phyloP scores from a whole-genome alignment of 1,140 invertebrate species.

The Caerostris extrusa region DNA sequence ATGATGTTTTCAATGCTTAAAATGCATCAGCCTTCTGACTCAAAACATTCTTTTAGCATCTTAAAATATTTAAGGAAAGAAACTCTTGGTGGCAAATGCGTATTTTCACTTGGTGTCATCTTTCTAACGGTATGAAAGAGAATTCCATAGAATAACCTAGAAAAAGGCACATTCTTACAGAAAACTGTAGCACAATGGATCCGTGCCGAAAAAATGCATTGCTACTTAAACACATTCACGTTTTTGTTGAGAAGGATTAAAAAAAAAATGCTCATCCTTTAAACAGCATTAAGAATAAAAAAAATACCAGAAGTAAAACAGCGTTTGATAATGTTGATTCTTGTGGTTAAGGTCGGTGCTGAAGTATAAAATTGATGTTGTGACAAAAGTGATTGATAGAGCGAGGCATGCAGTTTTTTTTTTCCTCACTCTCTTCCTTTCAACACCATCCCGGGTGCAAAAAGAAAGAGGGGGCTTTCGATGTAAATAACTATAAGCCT shows the following conservation, averaged over 20 bases:
- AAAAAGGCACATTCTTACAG: not conserved
- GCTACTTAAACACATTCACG: constrained; percentile 6
- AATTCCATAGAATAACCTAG: not conserved
- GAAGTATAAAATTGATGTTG: constrained; percentile 76
- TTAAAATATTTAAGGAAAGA: not conserved
- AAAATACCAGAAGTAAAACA: constrained; percentile 28
- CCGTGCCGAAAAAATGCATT: not conserved
- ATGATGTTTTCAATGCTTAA: no score
- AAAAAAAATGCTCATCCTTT: constrained; percentile 33
- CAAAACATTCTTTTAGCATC: not conserved
- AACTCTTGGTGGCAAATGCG: not conserved
- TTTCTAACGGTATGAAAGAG: not conserved
- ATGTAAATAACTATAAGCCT: constrained; percentile 74
- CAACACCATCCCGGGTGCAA: constrained; percentile 19
- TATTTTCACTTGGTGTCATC: not conserved
- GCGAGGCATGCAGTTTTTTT: constrained; percentile 18
- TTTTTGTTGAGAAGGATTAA: not conserved
- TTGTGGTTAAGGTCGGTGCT: constrained; percentile 56
- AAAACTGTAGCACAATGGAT: not conserved
- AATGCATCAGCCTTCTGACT: not conserved
- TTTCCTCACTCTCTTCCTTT: not conserved
- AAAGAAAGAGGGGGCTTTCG: constrained; percentile 62
- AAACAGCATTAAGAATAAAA: constrained; percentile 53
- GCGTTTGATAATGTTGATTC: constrained; percentile 74
- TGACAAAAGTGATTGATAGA: constrained; percentile 77